These are phyloP conservation scores for Petrosia ficiformis DNA, from an alignment of 37 sponge, comb jelly and placozoan genomes.

Conservation along the genomic window DNA sequence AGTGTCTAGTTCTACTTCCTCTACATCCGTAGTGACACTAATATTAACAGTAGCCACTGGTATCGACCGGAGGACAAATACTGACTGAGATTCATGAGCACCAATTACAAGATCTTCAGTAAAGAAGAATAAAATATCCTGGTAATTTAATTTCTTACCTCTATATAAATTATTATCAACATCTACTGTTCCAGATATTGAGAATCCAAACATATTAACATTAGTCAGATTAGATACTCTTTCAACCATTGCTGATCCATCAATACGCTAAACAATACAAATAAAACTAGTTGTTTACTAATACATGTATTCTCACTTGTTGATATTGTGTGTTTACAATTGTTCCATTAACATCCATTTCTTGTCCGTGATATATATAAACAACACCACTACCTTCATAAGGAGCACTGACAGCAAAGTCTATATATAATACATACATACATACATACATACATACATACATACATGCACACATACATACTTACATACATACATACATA, in stretches of 20 bases:
- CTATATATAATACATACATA: too few relatives aligned
- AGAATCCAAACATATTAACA: conserved; percentile 47
- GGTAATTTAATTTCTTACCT: conserved; percentile 15
- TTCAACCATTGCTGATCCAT: neutral
- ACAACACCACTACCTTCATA: conserved; percentile 36
- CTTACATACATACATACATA: too few relatives aligned
- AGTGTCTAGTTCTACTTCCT: neutral
- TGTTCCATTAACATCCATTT: neutral
- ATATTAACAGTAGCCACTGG: neutral
- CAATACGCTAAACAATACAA: neutral
- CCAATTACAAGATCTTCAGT: conserved; percentile 30
- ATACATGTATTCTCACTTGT: conserved; percentile 6
- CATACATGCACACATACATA: too few relatives aligned
- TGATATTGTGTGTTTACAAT: conserved; percentile 1
- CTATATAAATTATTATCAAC: conserved; percentile 68
- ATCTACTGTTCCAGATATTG: conserved; percentile 48
- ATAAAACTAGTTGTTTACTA: neutral
- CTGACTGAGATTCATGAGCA: conserved; percentile 14
- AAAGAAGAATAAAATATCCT: neutral
- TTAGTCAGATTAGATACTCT: neutral
- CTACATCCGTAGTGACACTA: neutral
- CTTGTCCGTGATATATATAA: conserved; percentile 38
- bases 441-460: too few relatives aligned
- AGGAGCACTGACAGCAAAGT: conserved; percentile 4
- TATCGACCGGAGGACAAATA: conserved; percentile 24